Percentiles rank a stretch among this genome's conserved stretches.
These are phyloP conservation scores for Andrena minutula DNA, from an alignment of 2,888 invertebrate genomes.

Conservation along the genomic window DNA sequence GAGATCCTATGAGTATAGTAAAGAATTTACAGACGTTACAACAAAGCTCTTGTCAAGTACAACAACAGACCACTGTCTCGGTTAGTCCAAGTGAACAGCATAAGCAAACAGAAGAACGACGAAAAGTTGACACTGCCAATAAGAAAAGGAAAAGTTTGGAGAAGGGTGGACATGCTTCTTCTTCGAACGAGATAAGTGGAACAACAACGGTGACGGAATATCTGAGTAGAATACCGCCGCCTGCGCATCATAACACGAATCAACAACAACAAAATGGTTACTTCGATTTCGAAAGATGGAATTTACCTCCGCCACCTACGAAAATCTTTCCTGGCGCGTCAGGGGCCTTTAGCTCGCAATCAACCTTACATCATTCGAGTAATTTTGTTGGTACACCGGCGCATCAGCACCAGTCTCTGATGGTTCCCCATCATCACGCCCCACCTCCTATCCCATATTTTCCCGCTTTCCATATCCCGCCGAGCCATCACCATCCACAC, in stretches of 20 bases:
- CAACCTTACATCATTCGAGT: constrained; percentile 86
- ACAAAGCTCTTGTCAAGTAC: constrained; percentile 86
- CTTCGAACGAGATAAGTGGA: constrained; percentile 87
- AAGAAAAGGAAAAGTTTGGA: constrained; percentile 88
- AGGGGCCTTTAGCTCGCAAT: constrained; percentile 87
- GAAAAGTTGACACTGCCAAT: constrained; percentile 81
- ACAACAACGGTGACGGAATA: constrained; percentile 86
- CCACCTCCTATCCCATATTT: constrained; percentile 90
- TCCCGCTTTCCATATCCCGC: constrained; percentile 90
- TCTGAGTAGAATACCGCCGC: constrained; percentile 89
- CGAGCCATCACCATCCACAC: constrained; percentile 86
- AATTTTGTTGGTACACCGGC: constrained; percentile 83
- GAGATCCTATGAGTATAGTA: constrained; percentile 92
- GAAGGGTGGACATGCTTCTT: constrained; percentile 85
- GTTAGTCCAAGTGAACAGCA: constrained; percentile 74
- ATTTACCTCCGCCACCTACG: constrained; percentile 89
- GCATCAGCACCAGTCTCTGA: constrained; percentile 89
- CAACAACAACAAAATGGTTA: constrained; percentile 89
- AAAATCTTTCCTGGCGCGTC: constrained; percentile 89
- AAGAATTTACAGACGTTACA: constrained; percentile 89
- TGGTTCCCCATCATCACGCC: constrained; percentile 90
- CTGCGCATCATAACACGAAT: constrained; percentile 89
- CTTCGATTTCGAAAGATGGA: constrained; percentile 94
- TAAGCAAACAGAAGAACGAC: constrained; percentile 83
- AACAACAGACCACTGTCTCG: constrained; percentile 85